Conservation (phyloP, 2,888 invertebrate species). For the Cataglyphis cursor region DNA sequence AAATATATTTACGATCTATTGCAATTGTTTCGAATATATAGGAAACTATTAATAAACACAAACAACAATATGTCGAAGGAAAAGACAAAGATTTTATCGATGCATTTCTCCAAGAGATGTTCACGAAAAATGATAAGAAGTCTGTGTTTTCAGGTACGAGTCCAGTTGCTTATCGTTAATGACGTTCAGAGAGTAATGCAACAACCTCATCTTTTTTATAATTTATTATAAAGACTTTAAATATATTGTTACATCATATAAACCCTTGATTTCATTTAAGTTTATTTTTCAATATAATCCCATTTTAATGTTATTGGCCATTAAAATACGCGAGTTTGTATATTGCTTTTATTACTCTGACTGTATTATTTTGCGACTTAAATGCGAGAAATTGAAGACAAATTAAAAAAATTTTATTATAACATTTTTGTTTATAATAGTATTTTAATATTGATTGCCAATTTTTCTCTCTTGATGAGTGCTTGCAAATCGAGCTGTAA, state of each 20-base stretch:
- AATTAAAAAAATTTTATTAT: too few relatives aligned
- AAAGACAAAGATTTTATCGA: slow-evolving; percentile 89
- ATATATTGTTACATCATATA: not conserved
- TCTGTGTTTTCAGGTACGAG: slow-evolving; percentile 72
- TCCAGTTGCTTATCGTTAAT: not conserved
- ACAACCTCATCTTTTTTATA: not conserved
- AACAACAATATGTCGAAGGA: slow-evolving; percentile 86
- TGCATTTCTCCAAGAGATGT: slow-evolving; percentile 89
- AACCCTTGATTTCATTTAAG: not conserved
- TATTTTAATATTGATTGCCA: too few relatives aligned
- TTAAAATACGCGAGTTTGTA: not conserved
- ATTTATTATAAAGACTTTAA: not conserved
- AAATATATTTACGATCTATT: not conserved
- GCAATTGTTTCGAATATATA: slow-evolving; percentile 57
- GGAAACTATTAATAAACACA: slow-evolving; percentile 89
- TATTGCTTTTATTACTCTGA: not conserved
- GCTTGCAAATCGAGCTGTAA: too few relatives aligned
- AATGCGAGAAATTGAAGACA: too few relatives aligned
- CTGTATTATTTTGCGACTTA: too few relatives aligned
- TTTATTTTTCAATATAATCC: not conserved
- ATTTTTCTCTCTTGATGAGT: too few relatives aligned
- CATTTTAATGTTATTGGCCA: not conserved
- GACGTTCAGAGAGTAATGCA: not conserved
- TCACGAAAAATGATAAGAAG: slow-evolving; percentile 74
- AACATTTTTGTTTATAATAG: too few relatives aligned